Conservation (phyloP, 2,113 vertebrate species). For the Neolamprologus longior region DNA sequence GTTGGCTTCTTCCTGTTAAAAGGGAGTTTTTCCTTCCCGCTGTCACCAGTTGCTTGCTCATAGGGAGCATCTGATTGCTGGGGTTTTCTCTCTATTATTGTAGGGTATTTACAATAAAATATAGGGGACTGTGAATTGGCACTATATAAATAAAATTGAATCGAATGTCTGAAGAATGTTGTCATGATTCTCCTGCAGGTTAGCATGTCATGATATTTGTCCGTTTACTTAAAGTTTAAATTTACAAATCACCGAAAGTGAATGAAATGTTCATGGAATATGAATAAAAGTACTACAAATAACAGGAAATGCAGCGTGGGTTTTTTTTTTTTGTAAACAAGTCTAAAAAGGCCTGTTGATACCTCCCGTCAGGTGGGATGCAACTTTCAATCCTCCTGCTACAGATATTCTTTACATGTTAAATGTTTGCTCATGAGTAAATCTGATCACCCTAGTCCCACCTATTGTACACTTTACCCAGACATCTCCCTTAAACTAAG, state of each 20-base stretch:
- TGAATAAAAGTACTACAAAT: not conserved
- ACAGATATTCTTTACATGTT: not conserved
- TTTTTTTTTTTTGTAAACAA: not conserved
- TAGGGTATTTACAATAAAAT: not conserved
- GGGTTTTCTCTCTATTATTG: not conserved
- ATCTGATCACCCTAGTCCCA: not conserved
- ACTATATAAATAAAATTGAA: not conserved
- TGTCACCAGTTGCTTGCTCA: not conserved
- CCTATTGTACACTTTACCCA: not conserved
- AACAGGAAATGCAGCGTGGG: accelerated
- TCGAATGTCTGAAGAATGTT: accelerated
- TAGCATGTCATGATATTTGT: not conserved
- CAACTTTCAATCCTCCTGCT: not conserved
- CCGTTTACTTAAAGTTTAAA: accelerated
- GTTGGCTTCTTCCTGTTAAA: not conserved
- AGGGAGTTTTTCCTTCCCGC: not conserved
- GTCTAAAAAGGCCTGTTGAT: not conserved
- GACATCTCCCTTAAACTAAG: not conserved
- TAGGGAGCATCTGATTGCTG: not conserved
- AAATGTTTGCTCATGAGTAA: not conserved
- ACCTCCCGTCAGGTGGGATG: accelerated
- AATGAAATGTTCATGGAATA: not conserved
- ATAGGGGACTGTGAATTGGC: not conserved
- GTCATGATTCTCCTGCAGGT: not conserved
- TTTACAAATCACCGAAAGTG: accelerated